These are phyloP conservation scores for Strix uralensis DNA, from an alignment of 2,113 vertebrate genomes.

Conservation along the genomic window DNA sequence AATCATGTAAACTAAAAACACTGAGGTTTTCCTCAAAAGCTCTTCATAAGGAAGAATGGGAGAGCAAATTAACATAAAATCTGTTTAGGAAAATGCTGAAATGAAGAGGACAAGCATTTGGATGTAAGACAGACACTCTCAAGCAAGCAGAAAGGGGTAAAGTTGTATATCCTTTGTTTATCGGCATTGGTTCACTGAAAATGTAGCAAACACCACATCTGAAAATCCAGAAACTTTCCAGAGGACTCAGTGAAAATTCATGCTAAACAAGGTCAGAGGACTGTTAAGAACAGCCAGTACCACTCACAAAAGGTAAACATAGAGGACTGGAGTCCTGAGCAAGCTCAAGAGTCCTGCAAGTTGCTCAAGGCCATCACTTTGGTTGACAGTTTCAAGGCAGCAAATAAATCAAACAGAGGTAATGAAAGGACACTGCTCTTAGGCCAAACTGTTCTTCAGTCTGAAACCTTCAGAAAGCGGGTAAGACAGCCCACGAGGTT, in stretches of 20 bases:
- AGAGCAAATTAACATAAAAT: conserved; percentile 51
- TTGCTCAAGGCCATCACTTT: background rate
- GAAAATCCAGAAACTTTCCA: background rate
- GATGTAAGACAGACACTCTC: background rate
- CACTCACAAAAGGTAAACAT: background rate
- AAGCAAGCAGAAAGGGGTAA: background rate
- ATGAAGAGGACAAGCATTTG: background rate
- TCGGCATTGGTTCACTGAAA: background rate
- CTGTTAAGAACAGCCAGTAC: background rate
- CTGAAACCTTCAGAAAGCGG: conserved; percentile 11
- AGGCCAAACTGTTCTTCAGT: background rate
- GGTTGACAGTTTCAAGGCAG: background rate
- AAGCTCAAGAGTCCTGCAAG: background rate
- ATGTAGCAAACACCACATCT: background rate
- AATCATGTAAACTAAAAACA: background rate
- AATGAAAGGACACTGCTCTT: background rate
- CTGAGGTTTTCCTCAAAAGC: conserved; percentile 30
- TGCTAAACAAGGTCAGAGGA: background rate
- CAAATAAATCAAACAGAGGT: background rate
- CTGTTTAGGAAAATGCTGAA: conserved; percentile 21
- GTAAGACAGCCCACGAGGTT: background rate
- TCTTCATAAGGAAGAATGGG: conserved; percentile 34
- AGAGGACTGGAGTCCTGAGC: background rate
- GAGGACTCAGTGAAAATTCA: background rate
- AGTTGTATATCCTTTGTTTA: background rate